Conservation (phyloP, 2,797 vertebrate genomes). For the Clarias fuscus region DNA sequence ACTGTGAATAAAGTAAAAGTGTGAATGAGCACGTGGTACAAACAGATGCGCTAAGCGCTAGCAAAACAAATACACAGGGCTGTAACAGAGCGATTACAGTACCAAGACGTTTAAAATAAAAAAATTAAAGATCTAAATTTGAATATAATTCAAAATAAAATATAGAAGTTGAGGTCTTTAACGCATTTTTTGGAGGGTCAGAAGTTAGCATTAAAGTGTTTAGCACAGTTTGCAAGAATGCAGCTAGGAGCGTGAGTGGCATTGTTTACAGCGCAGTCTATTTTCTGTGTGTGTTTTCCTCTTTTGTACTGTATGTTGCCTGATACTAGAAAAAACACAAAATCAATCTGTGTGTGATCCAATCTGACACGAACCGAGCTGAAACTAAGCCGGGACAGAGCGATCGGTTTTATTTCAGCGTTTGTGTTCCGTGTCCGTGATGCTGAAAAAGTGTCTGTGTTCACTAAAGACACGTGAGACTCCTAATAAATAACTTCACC, state of each 20-base stretch:
- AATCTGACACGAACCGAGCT: neutral
- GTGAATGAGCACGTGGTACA: slow-evolving; percentile 1
- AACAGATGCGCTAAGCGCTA: slow-evolving; percentile 4
- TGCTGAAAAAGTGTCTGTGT: neutral
- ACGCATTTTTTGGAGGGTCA: too few relatives aligned
- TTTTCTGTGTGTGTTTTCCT: neutral
- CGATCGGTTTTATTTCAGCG: neutral
- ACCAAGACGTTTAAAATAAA: too few relatives aligned
- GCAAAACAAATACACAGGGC: slow-evolving; percentile 7
- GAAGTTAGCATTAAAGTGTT: neutral
- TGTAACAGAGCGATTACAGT: neutral
- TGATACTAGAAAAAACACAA: neutral
- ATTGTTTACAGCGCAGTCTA: neutral
- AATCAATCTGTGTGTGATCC: neutral
- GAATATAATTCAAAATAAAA: too few relatives aligned
- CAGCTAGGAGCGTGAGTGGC: neutral
- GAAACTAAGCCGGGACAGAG: neutral
- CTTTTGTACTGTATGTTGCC: neutral
- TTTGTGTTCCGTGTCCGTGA: neutral
- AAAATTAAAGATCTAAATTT: neutral
- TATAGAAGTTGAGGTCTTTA: neutral
- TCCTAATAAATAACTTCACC: neutral
- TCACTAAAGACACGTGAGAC: neutral
- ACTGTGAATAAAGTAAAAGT: slow-evolving; percentile 1
- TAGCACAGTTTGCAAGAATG: neutral